Evolutionary conservation across 2,113 vertebrate genomes (phyloP).

Genomic region (Seriola rivoliana): DNA sequence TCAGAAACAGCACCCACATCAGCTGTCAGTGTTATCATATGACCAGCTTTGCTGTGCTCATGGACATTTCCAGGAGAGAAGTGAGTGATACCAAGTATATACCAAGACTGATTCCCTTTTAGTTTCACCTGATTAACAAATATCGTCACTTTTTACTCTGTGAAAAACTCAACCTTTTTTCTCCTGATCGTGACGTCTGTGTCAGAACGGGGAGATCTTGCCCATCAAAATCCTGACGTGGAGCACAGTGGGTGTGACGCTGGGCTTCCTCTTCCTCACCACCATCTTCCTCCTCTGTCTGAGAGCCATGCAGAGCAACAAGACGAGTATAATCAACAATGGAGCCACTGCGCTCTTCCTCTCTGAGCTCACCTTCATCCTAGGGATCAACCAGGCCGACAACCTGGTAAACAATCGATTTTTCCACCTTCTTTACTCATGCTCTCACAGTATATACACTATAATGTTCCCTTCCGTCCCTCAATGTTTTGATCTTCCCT

Average conservation of each 20-base stretch:
- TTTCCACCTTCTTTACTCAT: background rate
- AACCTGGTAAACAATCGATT: slow-evolving; percentile 83
- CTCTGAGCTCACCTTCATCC: slow-evolving; percentile 92
- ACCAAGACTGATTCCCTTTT: background rate
- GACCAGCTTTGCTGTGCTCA: slow-evolving; percentile 95
- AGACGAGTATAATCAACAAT: slow-evolving; percentile 91
- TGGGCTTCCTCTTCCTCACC: slow-evolving; percentile 90
- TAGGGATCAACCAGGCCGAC: slow-evolving; percentile 95
- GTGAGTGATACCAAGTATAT: slow-evolving; percentile 66
- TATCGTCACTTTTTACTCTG: background rate
- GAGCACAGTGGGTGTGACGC: slow-evolving; percentile 88
- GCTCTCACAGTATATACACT: background rate
- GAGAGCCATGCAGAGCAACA: slow-evolving; percentile 88
- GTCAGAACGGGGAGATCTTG: slow-evolving; percentile 94
- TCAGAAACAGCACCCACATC: slow-evolving; percentile 93
- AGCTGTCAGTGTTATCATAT: slow-evolving; percentile 97
- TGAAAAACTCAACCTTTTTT: background rate
- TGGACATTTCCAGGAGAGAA: slow-evolving; percentile 95
- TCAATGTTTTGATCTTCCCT: background rate
- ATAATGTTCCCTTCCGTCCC: too few relatives aligned
- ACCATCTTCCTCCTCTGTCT: slow-evolving; percentile 88
- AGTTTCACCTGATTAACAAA: background rate
- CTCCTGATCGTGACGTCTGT: background rate
- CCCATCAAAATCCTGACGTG: slow-evolving; percentile 92
- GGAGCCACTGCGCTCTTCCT: slow-evolving; percentile 88